phyloP scores from a whole-genome alignment of 2,113 vertebrate genomes.

The Microcebus lehilahytsara region DNA sequence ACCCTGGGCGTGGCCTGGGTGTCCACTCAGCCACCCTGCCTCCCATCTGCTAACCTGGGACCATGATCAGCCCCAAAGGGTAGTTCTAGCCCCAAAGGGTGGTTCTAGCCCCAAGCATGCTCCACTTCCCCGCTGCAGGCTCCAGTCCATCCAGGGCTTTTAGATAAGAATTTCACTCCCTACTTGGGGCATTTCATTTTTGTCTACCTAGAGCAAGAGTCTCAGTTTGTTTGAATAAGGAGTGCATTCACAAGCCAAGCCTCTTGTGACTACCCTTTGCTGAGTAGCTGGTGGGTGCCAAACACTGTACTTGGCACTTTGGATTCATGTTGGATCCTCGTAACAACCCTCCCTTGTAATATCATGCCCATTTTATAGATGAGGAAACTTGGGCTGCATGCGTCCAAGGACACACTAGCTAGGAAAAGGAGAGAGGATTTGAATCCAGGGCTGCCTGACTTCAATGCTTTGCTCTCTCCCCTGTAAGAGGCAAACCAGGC shows the following conservation, averaged over 20 bases:
- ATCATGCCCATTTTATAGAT: background rate
- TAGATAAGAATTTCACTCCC: background rate
- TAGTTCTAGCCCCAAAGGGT: background rate
- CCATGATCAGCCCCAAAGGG: background rate
- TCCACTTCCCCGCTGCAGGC: background rate
- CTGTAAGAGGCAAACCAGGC: background rate
- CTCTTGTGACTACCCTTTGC: background rate
- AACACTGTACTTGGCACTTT: background rate
- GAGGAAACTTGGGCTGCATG: background rate
- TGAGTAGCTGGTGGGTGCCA: background rate
- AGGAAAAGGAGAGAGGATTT: background rate
- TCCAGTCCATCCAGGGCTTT: background rate
- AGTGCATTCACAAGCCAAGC: background rate
- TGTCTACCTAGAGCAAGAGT: background rate
- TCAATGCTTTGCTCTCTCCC: background rate
- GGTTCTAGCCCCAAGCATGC: background rate
- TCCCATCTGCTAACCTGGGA: background rate
- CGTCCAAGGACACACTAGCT: background rate
- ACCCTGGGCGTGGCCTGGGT: background rate
- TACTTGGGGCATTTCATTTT: background rate
- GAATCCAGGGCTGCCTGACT: background rate
- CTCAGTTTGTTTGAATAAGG: background rate
- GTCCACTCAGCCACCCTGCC: accelerated
- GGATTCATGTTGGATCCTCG: background rate
- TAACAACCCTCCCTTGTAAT: background rate